Conservation (phyloP, 92 coral and sea anemone genomes). For the Zoanthus solanderi region DNA sequence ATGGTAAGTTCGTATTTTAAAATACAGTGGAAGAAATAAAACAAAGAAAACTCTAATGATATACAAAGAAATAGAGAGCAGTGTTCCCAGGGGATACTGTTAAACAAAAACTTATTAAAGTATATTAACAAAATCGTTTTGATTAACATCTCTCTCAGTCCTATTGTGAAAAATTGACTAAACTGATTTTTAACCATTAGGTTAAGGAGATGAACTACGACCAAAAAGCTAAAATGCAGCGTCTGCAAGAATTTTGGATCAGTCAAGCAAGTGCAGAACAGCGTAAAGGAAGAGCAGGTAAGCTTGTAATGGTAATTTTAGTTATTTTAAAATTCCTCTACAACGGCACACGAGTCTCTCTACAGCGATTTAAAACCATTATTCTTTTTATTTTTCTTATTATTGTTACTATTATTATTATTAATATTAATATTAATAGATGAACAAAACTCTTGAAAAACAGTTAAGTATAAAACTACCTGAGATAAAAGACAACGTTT, state of each 20-base stretch:
- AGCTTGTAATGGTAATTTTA: not conserved
- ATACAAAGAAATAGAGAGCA: no score
- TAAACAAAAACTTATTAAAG: no score
- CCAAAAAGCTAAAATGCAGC: constrained; percentile 92
- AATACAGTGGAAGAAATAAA: no score
- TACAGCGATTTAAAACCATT: not conserved
- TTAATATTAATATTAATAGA: no score
- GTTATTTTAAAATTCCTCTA: no score
- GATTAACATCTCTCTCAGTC: not conserved
- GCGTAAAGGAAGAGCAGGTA: constrained; percentile 97
- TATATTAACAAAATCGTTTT: not conserved
- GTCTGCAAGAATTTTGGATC: constrained; percentile 98
- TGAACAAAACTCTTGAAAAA: no score
- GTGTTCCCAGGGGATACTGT: no score
- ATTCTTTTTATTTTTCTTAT: not conserved
- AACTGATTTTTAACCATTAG: constrained; percentile 31
- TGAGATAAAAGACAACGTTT: no score
- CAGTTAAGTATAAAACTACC: no score
- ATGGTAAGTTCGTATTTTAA: no score
- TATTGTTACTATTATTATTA: not conserved
- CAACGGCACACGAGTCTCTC: no score
- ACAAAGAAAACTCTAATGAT: no score
- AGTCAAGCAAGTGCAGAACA: constrained; percentile 99
- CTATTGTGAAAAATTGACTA: not conserved
- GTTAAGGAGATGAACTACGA: constrained; percentile 99